Evolutionary conservation across 1,140 invertebrate species (phyloP), one percentile per base, ranked within the genome.

Genomic region (Neuroterus valhalla): DNA sequence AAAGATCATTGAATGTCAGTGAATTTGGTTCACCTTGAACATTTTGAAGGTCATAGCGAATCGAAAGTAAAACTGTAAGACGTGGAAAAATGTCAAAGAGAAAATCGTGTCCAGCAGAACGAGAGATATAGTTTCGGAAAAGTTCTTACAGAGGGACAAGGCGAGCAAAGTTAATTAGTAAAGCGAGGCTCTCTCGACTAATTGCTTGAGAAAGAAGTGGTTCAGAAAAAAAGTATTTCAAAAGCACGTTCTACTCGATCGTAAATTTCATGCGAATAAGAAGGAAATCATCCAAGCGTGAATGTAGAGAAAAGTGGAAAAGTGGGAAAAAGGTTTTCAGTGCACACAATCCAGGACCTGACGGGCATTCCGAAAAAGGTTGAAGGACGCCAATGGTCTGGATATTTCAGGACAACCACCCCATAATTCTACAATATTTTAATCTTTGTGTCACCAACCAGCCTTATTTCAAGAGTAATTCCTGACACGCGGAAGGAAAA

Each of bases 111-210:
- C n/a, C 23, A 62, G 26, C 21, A 31, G 19, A 12, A 12, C 19
- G 55, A 62, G 55, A 38, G 55, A n/a, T n/a, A 31, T 62, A 62
- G 55, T 62, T 62, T 62, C 26, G 26, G 26, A 62, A 62, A 62
- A 62, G 55, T 62, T 62, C 4, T 19, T 19, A 26, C 50, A 23
- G 26, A 38, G 26, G 31, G 26, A 8, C 55, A 15, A 62, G 23
- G 31, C 14, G 31, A 62, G 55, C 55, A 62, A 62, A 62, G 55
- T 62, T 62, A 62, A 31, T 62, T 62, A 62, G 31, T 62, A 4
- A 62, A 62, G 55, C 3, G 31, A 62, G 55, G 55, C 55, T 38
- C 15, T 38, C 23, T 62, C 21, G 55, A 62, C 31, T 62, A 62
- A 62, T 62, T 62, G 55, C 55, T 62, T 62, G 26, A 31, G 26